Evolutionary conservation across 1,140 invertebrate genomes (phyloP).

Genomic region (Copidosoma floridanum): DNA sequence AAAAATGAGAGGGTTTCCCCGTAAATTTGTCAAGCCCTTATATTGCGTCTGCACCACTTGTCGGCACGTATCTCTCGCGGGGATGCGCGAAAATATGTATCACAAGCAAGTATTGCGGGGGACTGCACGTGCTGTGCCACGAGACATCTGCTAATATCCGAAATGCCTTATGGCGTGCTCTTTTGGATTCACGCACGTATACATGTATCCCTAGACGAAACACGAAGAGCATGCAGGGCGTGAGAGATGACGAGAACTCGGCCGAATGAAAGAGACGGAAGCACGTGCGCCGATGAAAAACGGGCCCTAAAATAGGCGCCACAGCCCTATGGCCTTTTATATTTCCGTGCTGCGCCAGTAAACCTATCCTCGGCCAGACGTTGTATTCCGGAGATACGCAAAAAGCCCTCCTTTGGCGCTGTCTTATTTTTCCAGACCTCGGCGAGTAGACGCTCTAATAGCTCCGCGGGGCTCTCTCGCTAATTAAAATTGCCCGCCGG

Average conservation of each 20-base stretch:
- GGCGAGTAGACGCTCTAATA: background rate
- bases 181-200: too few species aligned
- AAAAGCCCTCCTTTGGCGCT: too few species aligned
- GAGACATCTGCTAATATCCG: conserved; percentile 14
- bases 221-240: too few species aligned
- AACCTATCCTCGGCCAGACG: background rate
- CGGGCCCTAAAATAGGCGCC: conserved; percentile 19
- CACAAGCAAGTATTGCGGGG: too few species aligned
- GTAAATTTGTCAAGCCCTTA: conserved; percentile 19
- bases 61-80: too few species aligned
- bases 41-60: too few species aligned
- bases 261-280: background rate
- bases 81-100: conserved; percentile 14
- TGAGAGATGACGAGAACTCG: background rate
- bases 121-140: conserved; percentile 1
- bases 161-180: background rate
- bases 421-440: background rate
- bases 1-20: background rate
- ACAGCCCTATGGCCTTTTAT: background rate
- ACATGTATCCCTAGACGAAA: conserved; percentile 21
- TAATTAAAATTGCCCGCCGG: too few species aligned
- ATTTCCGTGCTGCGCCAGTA: background rate
- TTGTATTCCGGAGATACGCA: background rate
- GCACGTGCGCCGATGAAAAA: conserved; percentile 14
- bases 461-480: too few species aligned